Evolutionary conservation across 2,888 invertebrate species (phyloP).

Genomic region (Strigamia maritima): DNA sequence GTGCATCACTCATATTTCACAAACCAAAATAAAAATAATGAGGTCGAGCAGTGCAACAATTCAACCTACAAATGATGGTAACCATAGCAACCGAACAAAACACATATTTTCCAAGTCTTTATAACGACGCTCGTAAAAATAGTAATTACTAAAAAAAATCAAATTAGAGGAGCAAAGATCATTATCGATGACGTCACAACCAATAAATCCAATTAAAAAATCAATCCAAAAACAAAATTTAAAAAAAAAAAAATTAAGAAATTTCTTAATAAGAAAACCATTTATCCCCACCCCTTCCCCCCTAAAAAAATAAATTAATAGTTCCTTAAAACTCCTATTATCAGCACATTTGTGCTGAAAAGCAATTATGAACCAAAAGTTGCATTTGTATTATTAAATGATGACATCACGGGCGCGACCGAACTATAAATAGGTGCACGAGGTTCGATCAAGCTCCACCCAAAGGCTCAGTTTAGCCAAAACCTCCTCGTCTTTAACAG

Average conservation of each 20-base stretch:
- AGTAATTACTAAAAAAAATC: neutral
- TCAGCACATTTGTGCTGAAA: neutral
- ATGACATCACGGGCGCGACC: constrained; percentile 13
- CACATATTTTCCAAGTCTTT: neutral
- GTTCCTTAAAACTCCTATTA: too few relatives aligned
- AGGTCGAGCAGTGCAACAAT: neutral
- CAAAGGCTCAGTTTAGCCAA: constrained; percentile 16
- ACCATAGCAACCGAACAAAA: neutral
- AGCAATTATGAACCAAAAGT: neutral
- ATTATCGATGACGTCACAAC: neutral
- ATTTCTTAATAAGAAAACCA: too few relatives aligned
- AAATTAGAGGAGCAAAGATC: neutral
- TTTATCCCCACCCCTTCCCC: too few relatives aligned
- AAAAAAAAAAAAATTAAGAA: neutral
- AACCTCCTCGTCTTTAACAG: neutral
- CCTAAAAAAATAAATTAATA: too few relatives aligned
- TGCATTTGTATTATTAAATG: constrained; percentile 13
- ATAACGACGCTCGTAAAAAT: neutral
- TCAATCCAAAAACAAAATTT: neutral
- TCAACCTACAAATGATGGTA: neutral
- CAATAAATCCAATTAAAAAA: neutral
- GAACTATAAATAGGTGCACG: constrained; percentile 27
- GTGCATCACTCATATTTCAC: neutral
- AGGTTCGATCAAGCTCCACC: constrained; percentile 32
- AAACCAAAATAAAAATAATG: neutral